Evolutionary conservation across 2,797 vertebrate genomes (phyloP), one percentile per base, ranked within the genome.

Genomic region (Cuculus canorus): DNA sequence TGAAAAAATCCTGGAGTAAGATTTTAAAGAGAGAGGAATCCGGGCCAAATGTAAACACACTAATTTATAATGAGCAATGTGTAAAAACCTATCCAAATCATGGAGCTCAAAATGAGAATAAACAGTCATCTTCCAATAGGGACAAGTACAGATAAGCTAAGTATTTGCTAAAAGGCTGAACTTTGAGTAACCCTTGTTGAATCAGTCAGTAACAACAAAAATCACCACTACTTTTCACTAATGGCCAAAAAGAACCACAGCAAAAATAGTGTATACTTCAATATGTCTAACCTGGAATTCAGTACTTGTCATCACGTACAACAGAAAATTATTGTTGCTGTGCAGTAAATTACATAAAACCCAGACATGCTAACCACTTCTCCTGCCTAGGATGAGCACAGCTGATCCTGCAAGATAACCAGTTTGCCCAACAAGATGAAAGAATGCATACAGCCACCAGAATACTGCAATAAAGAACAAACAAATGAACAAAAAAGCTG

Each of bases 91-190:
- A 88, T 95, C 89, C 84, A 95, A 83, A 94, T 94, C 78, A 84
- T 50, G 30, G 56, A 86, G 68, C 91, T 92, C 87, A 89, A 92
- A 94, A 95, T 97, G 93, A 96, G 83, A 96, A 96, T 94, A 96
- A 97, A 96, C 93, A 96, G 95, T 66, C 78, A 92, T 95, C 92
- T 96, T 96, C 94, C 91, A 92, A 71, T 12, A 79, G 68, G 87
- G 95, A 96, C 90, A 96, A 92, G 92, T 64, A 93, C 82, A 96
- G 95, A 98, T 97, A 97, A 97, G 95, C 88, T 96, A 95, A 96
- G 95, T 96, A 95, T 93, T 95, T 95, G 94, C 94, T 96, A 96
- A 96, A 86, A 97, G 86, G 81, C 59, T 97, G 96, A 97, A 97
- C 97, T 97, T 90, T 84, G 53, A 79, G 82, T 95, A 94, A 97